Evolutionary conservation across 2,113 vertebrate species (phyloP).

Genomic region (Lipophrys pholis): DNA sequence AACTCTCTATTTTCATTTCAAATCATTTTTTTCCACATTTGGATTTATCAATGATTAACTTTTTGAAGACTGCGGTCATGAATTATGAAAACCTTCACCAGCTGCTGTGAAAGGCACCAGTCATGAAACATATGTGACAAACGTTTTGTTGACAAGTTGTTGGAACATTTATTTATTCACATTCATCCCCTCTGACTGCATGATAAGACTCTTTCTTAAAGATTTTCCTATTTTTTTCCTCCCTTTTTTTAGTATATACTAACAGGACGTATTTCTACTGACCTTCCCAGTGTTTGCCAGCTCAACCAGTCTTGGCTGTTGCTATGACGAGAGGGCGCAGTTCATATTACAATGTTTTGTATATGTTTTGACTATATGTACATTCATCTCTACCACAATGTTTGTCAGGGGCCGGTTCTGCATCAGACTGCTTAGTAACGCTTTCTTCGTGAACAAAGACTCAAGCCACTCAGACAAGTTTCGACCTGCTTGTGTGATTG

Average conservation of each 20-base stretch:
- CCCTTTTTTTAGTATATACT: no score
- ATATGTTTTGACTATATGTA: background rate
- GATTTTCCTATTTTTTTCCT: background rate
- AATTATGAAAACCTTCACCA: no score
- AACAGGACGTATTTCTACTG: background rate
- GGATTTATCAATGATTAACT: no score
- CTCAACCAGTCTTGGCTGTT: conserved; percentile 8
- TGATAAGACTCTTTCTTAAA: background rate
- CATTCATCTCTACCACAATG: conserved; percentile 31
- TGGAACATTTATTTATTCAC: no score
- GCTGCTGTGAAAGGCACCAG: no score
- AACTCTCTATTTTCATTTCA: no score
- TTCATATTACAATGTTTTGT: conserved; percentile 26
- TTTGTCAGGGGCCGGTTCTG: conserved; percentile 7
- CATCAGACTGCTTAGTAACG: conserved; percentile 33
- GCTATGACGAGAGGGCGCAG: conserved; percentile 16
- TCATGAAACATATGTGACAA: no score
- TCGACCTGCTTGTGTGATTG: conserved; percentile 6
- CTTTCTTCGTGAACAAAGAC: conserved; percentile 7
- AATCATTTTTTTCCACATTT: no score
- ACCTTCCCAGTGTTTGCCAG: background rate
- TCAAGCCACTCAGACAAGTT: background rate
- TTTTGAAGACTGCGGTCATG: no score
- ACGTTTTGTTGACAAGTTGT: no score
- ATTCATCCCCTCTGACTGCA: no score